These are phyloP conservation scores for Nyctibius bracteatus DNA, from an alignment of 2,113 vertebrate genomes.

Conservation along the genomic window DNA sequence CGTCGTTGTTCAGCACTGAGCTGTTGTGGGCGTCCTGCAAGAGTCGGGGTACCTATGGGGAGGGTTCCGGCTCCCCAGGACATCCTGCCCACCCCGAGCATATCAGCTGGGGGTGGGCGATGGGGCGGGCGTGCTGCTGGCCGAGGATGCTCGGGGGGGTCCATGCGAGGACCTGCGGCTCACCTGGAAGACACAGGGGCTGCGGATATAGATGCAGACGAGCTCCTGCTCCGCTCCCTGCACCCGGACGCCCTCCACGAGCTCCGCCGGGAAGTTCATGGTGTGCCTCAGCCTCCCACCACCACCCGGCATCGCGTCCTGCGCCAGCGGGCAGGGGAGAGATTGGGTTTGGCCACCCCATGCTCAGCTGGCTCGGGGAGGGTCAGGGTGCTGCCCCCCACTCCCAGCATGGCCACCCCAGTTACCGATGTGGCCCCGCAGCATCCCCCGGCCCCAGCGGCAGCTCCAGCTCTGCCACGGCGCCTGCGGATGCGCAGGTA, in stretches of 20 bases:
- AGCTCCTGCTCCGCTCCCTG: background rate
- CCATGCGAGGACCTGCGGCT: fast-evolving
- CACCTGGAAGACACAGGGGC: background rate
- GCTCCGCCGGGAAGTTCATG: background rate
- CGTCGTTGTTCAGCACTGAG: background rate
- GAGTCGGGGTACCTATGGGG: background rate
- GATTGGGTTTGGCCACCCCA: background rate
- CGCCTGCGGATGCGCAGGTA: fast-evolving
- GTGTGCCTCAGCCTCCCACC: fast-evolving
- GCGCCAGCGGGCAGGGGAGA: background rate
- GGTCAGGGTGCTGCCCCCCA: background rate
- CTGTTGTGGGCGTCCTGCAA: background rate
- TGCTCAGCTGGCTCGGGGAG: background rate
- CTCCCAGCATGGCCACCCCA: background rate
- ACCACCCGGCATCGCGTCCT: fast-evolving
- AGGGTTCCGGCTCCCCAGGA: background rate
- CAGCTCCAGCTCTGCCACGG: background rate
- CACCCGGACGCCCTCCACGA: fast-evolving
- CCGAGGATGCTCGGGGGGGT: fast-evolving
- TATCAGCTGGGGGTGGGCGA: background rate
- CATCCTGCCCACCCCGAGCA: fast-evolving
- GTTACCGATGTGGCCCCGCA: fast-evolving
- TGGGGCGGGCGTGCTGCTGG: background rate
- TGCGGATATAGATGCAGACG: background rate
- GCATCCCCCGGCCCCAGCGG: fast-evolving